Evolutionary conservation across 1,140 invertebrate species (phyloP), one percentile per base, ranked within the genome.

Genomic region (Diachasmimorpha longicaudata): DNA sequence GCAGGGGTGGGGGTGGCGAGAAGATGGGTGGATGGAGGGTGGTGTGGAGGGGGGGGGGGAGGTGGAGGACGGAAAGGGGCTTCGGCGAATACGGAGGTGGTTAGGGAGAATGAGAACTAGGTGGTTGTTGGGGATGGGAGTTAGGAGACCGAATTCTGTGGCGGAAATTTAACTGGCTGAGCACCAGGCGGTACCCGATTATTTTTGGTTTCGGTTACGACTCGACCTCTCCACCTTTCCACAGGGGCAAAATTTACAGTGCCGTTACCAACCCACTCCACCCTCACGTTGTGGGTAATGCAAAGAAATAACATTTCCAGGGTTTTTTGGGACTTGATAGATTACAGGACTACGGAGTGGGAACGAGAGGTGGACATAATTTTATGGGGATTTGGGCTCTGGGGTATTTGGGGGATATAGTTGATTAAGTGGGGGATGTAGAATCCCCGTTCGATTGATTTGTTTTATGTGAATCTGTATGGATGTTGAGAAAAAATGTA

Each of bases 131-230:
- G 74, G 74, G 39, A 76, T 74, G 71, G 77, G 67, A 81, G 75
- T 76, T 74, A 80, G 77, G 77, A 80, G 79, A 81, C 77, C 74
- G 76, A 78, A 71, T 80, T 76, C 78, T 73, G 72, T 75, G 79
- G 77, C 72, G 79, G 81, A 86, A 85, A 87, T 87, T 87, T 86
- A 87, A 76, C 74, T 82, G 81, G 79, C 72, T 68, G 80, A 85
- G 78, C 82, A 86, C 82, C 85, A 85, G 85, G 84, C 84, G 85
- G 82, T 78, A 81, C 81, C 80, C 85, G 85, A 87, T 87, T 87
- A 87, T 87, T 87, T 87, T 86, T 86, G 84, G 85, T 87, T 87
- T 87, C 84, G 83, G 82, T 74, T 72, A 78, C 82, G 79, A 79
- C 77, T 77, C 58, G 48, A n/a, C 73, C 74, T 79, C 79, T 83